Evolutionary conservation across 2,113 vertebrate species (phyloP).

Genomic region (Nothoprocta perdicaria): DNA sequence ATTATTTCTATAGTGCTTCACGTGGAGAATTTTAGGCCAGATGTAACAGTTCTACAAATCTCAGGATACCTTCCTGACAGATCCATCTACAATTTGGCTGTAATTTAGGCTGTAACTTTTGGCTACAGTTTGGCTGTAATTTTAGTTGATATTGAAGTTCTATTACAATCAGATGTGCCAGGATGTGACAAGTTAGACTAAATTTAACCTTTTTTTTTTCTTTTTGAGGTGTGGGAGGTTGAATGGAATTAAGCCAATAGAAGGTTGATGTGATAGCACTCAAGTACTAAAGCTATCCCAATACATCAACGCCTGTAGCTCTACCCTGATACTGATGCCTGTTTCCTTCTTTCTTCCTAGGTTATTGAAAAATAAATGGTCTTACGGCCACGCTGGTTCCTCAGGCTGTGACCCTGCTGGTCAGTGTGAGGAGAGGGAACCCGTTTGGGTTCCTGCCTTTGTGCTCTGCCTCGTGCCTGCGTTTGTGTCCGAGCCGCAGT

Average conservation of each 20-base stretch:
- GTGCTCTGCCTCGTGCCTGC: not conserved
- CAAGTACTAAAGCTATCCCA: not conserved
- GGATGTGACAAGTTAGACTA: not conserved
- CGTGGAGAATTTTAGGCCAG: not conserved
- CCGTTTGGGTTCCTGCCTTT: not conserved
- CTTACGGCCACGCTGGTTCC: not conserved
- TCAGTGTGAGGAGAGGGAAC: not conserved
- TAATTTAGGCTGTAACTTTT: not conserved
- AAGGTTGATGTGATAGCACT: not conserved
- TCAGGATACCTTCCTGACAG: not conserved
- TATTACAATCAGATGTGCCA: not conserved
- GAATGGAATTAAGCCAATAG: not conserved
- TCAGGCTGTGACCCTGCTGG: not conserved
- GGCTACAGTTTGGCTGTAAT: not conserved
- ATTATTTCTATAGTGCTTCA: not conserved
- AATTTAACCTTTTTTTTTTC: not conserved
- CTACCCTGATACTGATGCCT: not conserved
- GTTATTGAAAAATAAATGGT: not conserved
- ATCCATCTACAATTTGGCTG: not conserved
- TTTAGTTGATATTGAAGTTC: not conserved
- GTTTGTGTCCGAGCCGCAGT: not conserved
- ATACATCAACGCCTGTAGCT: not conserved
- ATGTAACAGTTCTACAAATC: rapidly evolving
- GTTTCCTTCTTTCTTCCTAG: not conserved
- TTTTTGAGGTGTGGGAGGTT: no score